Percentiles rank a stretch among this genome's conserved stretches.
Evolutionary conservation across 1,140 invertebrate species (phyloP).

Genomic region (Sarcophaga peregrina): DNA sequence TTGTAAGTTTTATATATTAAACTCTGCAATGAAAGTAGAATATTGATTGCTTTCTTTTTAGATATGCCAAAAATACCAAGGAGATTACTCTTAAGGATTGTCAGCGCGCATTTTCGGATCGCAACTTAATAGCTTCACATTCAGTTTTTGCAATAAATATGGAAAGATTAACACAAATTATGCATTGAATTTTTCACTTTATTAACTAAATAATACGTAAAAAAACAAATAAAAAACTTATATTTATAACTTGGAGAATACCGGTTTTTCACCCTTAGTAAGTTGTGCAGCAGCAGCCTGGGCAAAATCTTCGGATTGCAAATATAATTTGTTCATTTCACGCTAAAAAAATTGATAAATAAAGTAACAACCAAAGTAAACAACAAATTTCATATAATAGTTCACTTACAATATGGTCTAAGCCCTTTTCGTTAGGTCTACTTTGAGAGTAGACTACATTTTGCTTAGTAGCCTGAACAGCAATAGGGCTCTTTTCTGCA

Average conservation of each 20-base stretch:
- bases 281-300: constrained; percentile 81
- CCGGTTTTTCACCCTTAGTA: constrained; percentile 76
- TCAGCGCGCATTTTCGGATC: constrained; percentile 69
- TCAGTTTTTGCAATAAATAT: constrained; percentile 72
- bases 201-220: not conserved
- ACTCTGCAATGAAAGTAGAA: not conserved
- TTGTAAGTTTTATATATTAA: constrained; percentile 51
- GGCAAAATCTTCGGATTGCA: constrained; percentile 92
- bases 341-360: constrained; percentile 68
- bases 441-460: constrained; percentile 88
- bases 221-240: not conserved
- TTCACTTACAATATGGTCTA: constrained; percentile 86
- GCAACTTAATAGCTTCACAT: constrained; percentile 71
- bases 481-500: constrained; percentile 92
- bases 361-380: not conserved
- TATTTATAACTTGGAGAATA: constrained; percentile 78
- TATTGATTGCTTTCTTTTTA: constrained; percentile 57
- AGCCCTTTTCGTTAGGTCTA: constrained; percentile 84
- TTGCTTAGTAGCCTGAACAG: constrained; percentile 89
- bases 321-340: constrained; percentile 81
- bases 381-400: not conserved
- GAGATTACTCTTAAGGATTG: constrained; percentile 70
- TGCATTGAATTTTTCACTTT: constrained; percentile 62
- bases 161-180: constrained; percentile 70
- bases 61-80: constrained; percentile 58